Base-by-base conservation (phyloP, 2,113 vertebrate species). In the Calidris pygmaea region DNA sequence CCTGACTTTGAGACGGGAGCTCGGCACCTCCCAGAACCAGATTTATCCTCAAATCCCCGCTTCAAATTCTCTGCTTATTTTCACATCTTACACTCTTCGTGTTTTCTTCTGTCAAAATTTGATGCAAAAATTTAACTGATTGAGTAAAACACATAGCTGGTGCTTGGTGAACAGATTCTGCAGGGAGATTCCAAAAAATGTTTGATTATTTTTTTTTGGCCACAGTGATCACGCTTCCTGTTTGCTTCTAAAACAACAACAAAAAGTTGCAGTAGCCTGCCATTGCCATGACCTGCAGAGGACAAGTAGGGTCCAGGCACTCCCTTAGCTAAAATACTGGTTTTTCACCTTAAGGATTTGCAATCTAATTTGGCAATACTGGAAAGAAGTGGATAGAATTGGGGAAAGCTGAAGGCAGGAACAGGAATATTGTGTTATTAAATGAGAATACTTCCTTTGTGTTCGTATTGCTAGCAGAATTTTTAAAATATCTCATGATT, bases 361-460 rank as follows among this genome's bases (percentile, higher is more conserved):
- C 60, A 39, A 30, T 22, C 6, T 55, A 1, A 3, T 1, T 16
- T 58, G 39, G 21, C 65, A 78, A 5, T 48, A 19, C 37, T 62
- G 47, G 41, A 21, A 34, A 60, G 37, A 32, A 18, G 6, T 22
- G 59, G 15, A 5, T 23, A 10, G 29, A 65, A 6, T 0, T 73
- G 17, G 39, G 58, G 11, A 41, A 30, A 20, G 37, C 62, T 30
- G n/a, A 32, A 47, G 22, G 2, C 3, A 13, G 30, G 32, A 74
- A 12, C 14, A 5, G 26, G 19, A 60, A 7, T 7, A 3, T 43
- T 41, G 62, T 1, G 0, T 37, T 77, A 1, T 32, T 14, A 6
- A 32, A 21, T 22, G 13, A 59, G 23, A 53, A 29, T 32, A 26
- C 11, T n/a, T 50, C 65, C 63, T n/a, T 65, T 56, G 72, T 24